Evolutionary conservation across 2,888 invertebrate species (phyloP).

Genomic region (Catocala nupta): DNA sequence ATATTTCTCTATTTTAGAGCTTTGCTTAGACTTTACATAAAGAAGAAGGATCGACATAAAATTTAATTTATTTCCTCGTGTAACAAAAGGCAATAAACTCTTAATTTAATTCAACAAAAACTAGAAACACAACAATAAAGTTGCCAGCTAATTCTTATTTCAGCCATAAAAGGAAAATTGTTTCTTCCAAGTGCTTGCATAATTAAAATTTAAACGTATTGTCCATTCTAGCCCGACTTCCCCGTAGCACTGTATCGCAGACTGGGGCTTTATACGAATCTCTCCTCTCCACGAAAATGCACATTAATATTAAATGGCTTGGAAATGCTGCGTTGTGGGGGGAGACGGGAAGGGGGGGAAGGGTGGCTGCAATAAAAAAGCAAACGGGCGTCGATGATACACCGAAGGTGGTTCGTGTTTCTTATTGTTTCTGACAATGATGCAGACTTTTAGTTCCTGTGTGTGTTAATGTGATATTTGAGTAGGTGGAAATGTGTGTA

Average conservation of each 20-base stretch:
- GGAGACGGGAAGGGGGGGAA: conserved; percentile 57
- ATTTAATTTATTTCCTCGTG: too few species aligned
- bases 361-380: conserved; percentile 79
- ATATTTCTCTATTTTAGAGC: too few species aligned
- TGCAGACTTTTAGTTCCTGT: conserved; percentile 29
- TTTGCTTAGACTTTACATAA: too few species aligned
- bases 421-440: conserved; percentile 58
- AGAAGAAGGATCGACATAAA: too few species aligned
- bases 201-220: conserved; percentile 82
- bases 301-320: conserved; percentile 89
- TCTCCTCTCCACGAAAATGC: conserved; percentile 87
- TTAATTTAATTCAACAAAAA: background rate
- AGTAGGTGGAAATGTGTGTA: background rate
- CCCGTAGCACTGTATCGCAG: conserved; percentile 80
- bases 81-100: too few species aligned
- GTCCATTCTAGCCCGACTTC: conserved; percentile 75
- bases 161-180: conserved; percentile 59
- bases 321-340: conserved; percentile 85
- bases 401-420: conserved; percentile 68
- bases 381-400: conserved; percentile 81
- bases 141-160: conserved; percentile 52
- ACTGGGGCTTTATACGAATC: conserved; percentile 85
- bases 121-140: conserved; percentile 40
- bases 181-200: conserved; percentile 60
- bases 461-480: conserved; percentile 6